Evolutionary conservation across 2,888 invertebrate species (phyloP), one percentile per base, ranked within the genome.

Genomic region (Lasioglossum oenotherae): DNA sequence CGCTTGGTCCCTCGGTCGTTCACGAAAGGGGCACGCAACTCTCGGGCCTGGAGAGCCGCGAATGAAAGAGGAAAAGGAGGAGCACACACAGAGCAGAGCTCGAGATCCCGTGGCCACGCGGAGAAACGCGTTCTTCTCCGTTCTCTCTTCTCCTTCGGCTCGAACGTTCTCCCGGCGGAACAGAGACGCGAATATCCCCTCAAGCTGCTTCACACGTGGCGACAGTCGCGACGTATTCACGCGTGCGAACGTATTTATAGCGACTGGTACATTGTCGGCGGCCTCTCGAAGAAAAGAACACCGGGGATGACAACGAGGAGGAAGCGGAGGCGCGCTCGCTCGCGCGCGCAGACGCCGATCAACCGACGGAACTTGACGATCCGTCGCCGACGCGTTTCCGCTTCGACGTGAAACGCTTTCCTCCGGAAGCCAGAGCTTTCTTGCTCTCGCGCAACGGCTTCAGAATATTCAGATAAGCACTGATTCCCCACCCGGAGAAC

Each of bases 191-290:
- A 41, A 87, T 81, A 84, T 31, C 81, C 84, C 84, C 89, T 90
- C 93, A 93, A 93, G 92, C 93, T 93, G 93, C 89, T 92, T 91
- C 91, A 91, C 93, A 93, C 93, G 93, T 93, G 93, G 93, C 92
- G 91, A 90, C 91, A 91, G 90, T 85, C 87, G 90, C 90, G 90
- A 91, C 92, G 90, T 92, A 88, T 92, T 91, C 91, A 82, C 93
- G 92, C 91, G 92, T 91, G 91, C 92, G 91, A 91, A 92, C 91
- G 92, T 93, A 93, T 93, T 93, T 93, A 93, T 93, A 92, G 92
- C 91, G 91, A 38, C 89, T 85, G 90, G 89, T 82, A 88, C 85
- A 90, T 89, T 91, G 91, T 91, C 91, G 91, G 86, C 77, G 78
- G 75, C 60, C 60, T 76, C 80, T 83, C 67, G 84, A 81, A 88